Percentiles rank a stretch among this genome's conserved stretches.
Evolutionary conservation across 2,888 invertebrate species (phyloP).

Genomic region (Limnephilus marmoratus): DNA sequence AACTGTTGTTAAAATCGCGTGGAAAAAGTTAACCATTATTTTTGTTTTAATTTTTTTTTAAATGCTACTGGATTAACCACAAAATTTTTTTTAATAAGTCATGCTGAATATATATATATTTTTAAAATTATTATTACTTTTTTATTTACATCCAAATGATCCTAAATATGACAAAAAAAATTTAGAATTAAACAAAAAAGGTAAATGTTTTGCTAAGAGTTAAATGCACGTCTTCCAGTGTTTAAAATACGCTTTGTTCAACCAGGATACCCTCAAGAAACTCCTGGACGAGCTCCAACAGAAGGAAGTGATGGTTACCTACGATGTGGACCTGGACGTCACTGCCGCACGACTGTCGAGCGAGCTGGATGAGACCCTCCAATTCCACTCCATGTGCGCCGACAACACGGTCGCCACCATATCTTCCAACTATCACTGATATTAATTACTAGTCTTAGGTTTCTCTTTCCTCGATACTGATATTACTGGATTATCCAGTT

Average conservation of each 20-base stretch:
- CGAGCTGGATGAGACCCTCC: conserved; percentile 63
- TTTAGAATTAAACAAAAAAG: no score
- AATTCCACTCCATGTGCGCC: conserved; percentile 62
- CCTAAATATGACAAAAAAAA: no score
- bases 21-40: no score
- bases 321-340: conserved; percentile 63
- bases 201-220: no score
- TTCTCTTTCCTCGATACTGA: neutral
- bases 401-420: conserved; percentile 39
- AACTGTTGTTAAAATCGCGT: no score
- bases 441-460: neutral
- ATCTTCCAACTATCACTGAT: conserved; percentile 19
- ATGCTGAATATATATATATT: no score
- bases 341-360: conserved; percentile 58
- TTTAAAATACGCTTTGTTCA: neutral
- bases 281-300: conserved; percentile 63
- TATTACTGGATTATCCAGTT: neutral
- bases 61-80: no score
- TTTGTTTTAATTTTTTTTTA: no score
- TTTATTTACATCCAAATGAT: no score
- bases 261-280: conserved; percentile 57
- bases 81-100: no score
- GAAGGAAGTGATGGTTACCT: conserved; percentile 64
- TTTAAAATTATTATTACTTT: no score
- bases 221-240: no score